Percentiles rank a stretch among this genome's conserved stretches.
Evolutionary conservation across 2,888 invertebrate species (phyloP).

Genomic region (Athripsodes cinereus): DNA sequence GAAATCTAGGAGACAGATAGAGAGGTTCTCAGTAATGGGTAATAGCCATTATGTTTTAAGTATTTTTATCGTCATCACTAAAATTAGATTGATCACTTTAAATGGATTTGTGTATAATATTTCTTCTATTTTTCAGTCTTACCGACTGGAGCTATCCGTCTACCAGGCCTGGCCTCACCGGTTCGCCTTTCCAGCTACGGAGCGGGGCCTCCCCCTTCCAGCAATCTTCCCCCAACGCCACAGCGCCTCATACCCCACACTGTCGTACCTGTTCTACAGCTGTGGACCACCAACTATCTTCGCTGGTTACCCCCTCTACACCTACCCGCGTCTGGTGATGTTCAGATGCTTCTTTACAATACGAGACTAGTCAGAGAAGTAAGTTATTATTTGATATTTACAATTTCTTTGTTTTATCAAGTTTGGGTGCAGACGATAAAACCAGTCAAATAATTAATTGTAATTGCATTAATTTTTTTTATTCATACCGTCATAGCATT

Average conservation of each 20-base stretch:
- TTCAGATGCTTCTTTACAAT: conserved; percentile 51
- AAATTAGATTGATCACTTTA: background rate
- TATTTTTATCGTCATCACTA: background rate
- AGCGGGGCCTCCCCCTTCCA: conserved; percentile 7
- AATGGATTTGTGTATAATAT: background rate
- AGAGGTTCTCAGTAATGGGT: too few species aligned
- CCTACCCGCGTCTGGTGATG: conserved; percentile 62
- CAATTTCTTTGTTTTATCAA: too few species aligned
- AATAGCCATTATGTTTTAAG: background rate
- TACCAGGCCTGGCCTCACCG: conserved; percentile 25
- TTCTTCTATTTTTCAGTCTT: conserved; percentile 16
- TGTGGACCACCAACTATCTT: conserved; percentile 88
- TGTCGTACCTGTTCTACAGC: conserved; percentile 53
- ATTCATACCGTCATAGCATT: too few species aligned
- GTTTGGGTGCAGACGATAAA: too few species aligned
- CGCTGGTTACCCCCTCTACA: conserved; percentile 83
- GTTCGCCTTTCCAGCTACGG: conserved; percentile 22
- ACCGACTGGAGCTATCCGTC: conserved; percentile 12
- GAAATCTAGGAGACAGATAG: too few species aligned
- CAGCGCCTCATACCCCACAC: conserved; percentile 46
- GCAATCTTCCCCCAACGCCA: conserved; percentile 29
- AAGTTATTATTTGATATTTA: too few species aligned
- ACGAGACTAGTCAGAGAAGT: conserved; percentile 46
- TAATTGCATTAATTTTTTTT: too few species aligned
- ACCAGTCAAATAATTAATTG: too few species aligned